Percentiles rank a stretch among this genome's conserved stretches.
These are phyloP conservation scores for Pseudomugil gertrudae DNA, from an alignment of 2,797 vertebrate species.

Conservation along the genomic window DNA sequence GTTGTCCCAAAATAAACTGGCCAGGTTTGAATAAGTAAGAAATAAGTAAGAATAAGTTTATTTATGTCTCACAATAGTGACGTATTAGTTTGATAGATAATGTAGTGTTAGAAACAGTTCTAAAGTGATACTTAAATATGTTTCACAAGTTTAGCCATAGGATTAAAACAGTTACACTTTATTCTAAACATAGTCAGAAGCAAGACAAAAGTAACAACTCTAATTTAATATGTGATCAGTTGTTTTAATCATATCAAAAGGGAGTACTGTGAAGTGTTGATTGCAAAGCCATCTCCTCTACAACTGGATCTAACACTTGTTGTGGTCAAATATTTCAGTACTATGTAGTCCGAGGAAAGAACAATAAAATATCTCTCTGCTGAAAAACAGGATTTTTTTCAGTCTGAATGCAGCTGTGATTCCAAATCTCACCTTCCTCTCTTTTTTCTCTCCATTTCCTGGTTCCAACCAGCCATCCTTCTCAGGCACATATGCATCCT, in stretches of 20 bases:
- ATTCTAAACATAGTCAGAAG: not conserved
- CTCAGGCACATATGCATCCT: conserved; percentile 84
- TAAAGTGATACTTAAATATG: no score
- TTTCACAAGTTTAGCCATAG: not conserved
- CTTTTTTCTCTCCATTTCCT: conserved; percentile 81
- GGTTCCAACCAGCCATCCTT: conserved; percentile 70
- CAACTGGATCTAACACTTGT: conserved; percentile 24
- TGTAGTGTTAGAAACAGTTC: no score
- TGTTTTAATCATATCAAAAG: no score
- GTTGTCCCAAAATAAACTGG: conserved; percentile 13
- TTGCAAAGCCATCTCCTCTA: conserved; percentile 14
- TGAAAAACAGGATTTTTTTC: conserved; percentile 68
- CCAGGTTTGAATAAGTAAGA: not conserved
- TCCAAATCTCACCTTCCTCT: conserved; percentile 72
- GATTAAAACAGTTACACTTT: not conserved
- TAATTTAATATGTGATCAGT: not conserved
- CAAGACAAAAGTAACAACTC: not conserved
- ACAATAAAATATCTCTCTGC: conserved; percentile 46
- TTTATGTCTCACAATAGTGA: not conserved
- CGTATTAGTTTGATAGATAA: not conserved
- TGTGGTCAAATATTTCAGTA: not conserved
- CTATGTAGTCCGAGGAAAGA: conserved; percentile 40
- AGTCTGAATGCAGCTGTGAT: conserved; percentile 65
- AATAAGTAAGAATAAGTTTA: no score
- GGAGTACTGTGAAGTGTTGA: not conserved